Base-by-base conservation (phyloP, 2,888 invertebrate species). In the Napeogenes sylphis region DNA sequence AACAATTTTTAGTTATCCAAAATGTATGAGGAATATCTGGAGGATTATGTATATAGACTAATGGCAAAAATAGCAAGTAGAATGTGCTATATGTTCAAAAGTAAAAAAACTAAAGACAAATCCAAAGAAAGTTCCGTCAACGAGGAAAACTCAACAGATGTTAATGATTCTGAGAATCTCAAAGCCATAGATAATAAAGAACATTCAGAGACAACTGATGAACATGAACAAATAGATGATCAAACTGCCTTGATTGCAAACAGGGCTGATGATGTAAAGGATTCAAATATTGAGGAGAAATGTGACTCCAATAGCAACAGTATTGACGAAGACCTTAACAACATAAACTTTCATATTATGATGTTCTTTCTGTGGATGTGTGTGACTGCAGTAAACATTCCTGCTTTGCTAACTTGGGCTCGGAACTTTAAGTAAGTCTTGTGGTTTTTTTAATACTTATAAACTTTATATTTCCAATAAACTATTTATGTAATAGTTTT, bases 391-490 rank as follows among this genome's bases (percentile, higher is more conserved):
- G 84, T 95, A 47, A 95, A 95, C 82, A 70, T 94, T 12, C 96
- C 96, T 0, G 92, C 93, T 53, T 91, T 94, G 14, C 79, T 96
- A 53, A 94, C 95, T 4, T 97, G 96, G 96, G 94, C 95, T 0
- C 94, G 93, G 75, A 95, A 94, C 87, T 95, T 94, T 73, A 93
- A 93, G 95, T 96, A 90, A 91, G 91, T 35, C 6, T 6, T 35
- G 6, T 35, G 6, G 21, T 21, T 21, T 21, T 21, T 21, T 21
- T 21, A 21, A 21, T 21, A 21, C 1, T 0, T 21, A 21, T 21
- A 21, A 21, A 21, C 21, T 21, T 21, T 21, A 21, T 21, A 21
- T 21, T 21, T 21, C 21, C 21, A 21, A 21, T 21, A 21, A 21
- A 21, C 21, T 21, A 21, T 21, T 21, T 21, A 21, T 21, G 21